phyloP scores from a whole-genome alignment of 2,113 vertebrate genomes.

The Canis aureus region DNA sequence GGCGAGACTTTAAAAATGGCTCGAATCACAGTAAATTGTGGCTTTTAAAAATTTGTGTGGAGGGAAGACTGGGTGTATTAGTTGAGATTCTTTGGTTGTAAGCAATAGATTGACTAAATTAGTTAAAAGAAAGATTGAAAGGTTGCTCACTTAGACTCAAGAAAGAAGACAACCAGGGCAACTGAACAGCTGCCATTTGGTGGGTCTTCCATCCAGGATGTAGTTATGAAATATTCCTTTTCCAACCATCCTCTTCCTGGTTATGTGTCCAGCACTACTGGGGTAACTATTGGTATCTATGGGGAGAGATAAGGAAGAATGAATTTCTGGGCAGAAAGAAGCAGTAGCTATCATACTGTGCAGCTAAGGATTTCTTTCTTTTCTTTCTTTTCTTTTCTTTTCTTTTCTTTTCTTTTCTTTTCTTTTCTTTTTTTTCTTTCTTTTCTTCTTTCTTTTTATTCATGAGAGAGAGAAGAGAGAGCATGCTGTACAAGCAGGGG shows the following conservation, averaged over 20 bases:
- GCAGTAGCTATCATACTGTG: background rate
- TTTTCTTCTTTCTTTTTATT: background rate
- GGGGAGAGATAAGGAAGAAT: background rate
- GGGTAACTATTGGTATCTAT: background rate
- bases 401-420: no score
- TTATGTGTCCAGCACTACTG: background rate
- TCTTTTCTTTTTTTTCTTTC: no score
- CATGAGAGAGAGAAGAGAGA: background rate
- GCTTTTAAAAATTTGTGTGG: background rate
- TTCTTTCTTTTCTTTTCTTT: no score
- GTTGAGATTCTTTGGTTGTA: background rate
- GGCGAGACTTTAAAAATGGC: background rate
- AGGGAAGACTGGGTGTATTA: background rate
- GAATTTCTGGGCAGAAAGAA: background rate
- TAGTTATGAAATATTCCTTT: background rate
- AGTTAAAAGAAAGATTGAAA: background rate
- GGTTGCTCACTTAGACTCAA: background rate
- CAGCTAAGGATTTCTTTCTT: background rate
- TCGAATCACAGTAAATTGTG: constrained; percentile 1
- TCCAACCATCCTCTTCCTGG: background rate
- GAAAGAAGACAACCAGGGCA: background rate
- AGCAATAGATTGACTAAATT: background rate
- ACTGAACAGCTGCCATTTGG: background rate
- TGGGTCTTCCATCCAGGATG: background rate
- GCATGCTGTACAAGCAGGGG: background rate